Percentiles rank a stretch among this genome's conserved stretches.
phyloP scores from a whole-genome alignment of 2,797 vertebrate species.

The Sorex maritimensis region DNA sequence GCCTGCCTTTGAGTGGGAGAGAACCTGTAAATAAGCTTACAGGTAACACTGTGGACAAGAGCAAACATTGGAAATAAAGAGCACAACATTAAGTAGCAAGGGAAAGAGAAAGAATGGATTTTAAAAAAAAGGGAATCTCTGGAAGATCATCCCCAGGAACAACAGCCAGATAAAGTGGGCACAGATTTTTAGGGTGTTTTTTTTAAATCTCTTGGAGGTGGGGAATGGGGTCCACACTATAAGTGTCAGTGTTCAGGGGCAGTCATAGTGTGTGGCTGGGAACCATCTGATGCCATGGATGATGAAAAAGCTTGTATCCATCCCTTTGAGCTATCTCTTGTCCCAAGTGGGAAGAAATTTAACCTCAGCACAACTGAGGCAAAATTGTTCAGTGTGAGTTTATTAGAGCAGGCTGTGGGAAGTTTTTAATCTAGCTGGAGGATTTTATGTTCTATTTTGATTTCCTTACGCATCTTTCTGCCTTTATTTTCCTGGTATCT shows the following conservation, averaged over 20 bases:
- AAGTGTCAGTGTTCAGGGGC: no score
- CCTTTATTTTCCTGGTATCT: neutral
- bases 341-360: neutral
- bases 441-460: conserved; percentile 24
- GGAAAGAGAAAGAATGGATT: neutral
- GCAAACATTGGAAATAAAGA: neutral
- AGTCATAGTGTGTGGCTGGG: no score
- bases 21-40: neutral
- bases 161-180: neutral
- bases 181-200: no score
- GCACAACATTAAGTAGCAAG: neutral
- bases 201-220: no score
- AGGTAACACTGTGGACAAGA: neutral
- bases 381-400: neutral
- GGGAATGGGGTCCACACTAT: no score
- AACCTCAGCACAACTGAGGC: neutral
- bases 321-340: no score
- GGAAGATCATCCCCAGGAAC: neutral
- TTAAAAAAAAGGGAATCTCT: neutral
- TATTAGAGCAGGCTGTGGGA: neutral
- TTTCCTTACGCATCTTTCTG: neutral
- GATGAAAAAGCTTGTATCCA: no score
- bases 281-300: no score
- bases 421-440: neutral
- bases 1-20: neutral